Evolutionary conservation across 2,888 invertebrate genomes (phyloP), one percentile per base, ranked within the genome.

Genomic region (Coelopa pilipes): DNA sequence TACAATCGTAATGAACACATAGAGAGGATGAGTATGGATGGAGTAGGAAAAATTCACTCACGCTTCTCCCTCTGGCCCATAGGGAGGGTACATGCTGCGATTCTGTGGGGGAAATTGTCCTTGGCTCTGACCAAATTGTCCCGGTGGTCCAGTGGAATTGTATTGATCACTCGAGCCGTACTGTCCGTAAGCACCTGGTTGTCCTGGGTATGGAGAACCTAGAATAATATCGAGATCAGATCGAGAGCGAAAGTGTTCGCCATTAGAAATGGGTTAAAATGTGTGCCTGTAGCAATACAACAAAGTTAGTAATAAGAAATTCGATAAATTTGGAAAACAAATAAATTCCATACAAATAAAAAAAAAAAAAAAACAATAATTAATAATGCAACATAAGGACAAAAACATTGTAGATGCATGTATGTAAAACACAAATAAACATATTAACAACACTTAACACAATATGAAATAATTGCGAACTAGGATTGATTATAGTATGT

Each of bases 11-110:
- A 17, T 67, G 59, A 70, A 74, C 49, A 53, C 72, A 66, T 57
- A 59, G 12, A 50, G 66, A 73, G 76, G 67, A 76, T 74, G 72
- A 69, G 76, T 34, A 34, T 34, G 34, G 67, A 70, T 74, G 77
- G 73, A 55, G 49, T 65, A 47, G 75, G 75, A 77, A 79, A 78
- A 78, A 74, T 69, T 75, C 80, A 85, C 85, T 86, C 87, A 92
- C 93, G 92, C 91, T 89, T 87, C 91, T 81, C 91, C 91, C 78
- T 92, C 92, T 70, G 92, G 91, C 78, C 93, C 93, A 82, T 93
- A 93, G 81, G 94, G 93, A 82, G 94, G 93, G 85, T 94, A 93
- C 82, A 93, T 93, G 83, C 93, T 93, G 89, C 94, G 92, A 87
- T 93, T 92, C 77, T 92, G 90, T 81, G 92, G 92, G 76, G 90